These are phyloP conservation scores for Chromobotia macracanthus DNA, from an alignment of 2,797 vertebrate species.

Conservation along the genomic window DNA sequence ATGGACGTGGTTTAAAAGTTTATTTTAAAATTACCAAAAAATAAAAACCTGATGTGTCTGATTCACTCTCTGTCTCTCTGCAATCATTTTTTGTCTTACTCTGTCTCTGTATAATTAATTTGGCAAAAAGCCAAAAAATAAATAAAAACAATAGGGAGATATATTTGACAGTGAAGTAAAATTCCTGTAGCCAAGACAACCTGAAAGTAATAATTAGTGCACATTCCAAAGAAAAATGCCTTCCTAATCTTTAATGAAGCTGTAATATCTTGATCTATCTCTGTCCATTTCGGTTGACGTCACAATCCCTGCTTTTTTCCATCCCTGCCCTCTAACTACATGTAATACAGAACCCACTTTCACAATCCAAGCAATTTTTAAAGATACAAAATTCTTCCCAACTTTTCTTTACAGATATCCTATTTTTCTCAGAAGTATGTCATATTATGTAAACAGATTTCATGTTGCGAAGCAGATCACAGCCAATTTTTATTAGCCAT, in stretches of 20 bases:
- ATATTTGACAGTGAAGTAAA: neutral
- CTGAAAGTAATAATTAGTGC: neutral
- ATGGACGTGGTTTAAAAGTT: neutral
- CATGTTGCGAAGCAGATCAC: neutral
- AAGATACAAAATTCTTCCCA: neutral
- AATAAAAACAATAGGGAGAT: no score
- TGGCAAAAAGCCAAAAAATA: neutral
- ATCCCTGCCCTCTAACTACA: neutral
- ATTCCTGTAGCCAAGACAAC: neutral
- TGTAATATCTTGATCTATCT: neutral
- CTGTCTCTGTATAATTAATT: neutral
- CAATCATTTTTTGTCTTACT: neutral
- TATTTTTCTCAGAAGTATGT: neutral
- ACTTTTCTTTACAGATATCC: no score
- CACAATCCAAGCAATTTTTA: neutral
- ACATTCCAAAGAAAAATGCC: conserved; percentile 1
- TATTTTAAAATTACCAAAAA: neutral
- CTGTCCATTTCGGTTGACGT: neutral
- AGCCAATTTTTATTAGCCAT: conserved; percentile 8
- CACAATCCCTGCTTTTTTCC: neutral
- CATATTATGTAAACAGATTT: neutral
- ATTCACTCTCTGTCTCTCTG: neutral
- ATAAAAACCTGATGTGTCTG: neutral
- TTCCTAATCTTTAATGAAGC: neutral
- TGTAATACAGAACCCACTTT: neutral